phyloP scores from a whole-genome alignment of 2,113 vertebrate genomes.

The Tetrao urogallus region DNA sequence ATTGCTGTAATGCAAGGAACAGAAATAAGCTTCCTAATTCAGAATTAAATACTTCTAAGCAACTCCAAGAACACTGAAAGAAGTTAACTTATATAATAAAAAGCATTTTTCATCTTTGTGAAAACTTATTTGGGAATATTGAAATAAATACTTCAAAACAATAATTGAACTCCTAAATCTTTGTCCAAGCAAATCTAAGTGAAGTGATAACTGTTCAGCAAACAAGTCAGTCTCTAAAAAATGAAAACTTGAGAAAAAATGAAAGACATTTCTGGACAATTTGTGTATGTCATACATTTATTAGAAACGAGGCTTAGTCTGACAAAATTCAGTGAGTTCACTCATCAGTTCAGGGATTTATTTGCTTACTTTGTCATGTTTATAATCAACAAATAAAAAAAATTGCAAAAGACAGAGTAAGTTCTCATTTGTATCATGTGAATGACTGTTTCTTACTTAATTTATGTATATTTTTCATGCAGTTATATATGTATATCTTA shows the following conservation, averaged over 20 bases:
- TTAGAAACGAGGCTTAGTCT: neutral
- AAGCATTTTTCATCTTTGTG: neutral
- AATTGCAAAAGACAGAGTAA: neutral
- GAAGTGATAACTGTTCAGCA: neutral
- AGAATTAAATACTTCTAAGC: neutral
- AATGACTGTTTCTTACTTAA: neutral
- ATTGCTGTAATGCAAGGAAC: neutral
- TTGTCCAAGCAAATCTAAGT: neutral
- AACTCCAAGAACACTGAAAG: neutral
- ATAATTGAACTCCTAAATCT: neutral
- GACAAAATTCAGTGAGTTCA: neutral
- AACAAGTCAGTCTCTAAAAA: neutral
- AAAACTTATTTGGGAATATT: neutral
- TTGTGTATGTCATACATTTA: neutral
- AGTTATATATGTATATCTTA: neutral
- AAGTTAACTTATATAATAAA: neutral
- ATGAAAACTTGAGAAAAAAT: neutral
- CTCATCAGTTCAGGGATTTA: neutral
- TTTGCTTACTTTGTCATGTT: neutral
- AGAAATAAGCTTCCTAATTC: neutral
- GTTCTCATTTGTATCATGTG: neutral
- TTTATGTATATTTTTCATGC: neutral
- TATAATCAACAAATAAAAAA: neutral
- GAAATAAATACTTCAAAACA: neutral
- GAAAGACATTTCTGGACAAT: neutral